Evolutionary conservation across 2,888 invertebrate genomes (phyloP).

Genomic region (Eristalinus sepulchralis): DNA sequence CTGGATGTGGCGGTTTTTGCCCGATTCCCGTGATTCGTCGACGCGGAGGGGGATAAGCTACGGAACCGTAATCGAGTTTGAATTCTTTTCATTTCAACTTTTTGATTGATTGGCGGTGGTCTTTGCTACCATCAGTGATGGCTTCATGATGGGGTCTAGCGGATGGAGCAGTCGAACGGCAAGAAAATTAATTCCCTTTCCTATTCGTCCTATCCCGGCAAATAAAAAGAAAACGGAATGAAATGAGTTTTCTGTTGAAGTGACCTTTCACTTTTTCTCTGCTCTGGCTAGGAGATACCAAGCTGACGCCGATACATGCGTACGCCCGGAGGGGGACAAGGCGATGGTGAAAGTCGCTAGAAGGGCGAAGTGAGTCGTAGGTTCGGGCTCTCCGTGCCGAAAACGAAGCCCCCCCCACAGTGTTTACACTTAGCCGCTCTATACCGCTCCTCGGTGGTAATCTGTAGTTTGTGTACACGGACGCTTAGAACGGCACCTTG

Average conservation of each 20-base stretch:
- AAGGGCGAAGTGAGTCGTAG: slow-evolving; percentile 27
- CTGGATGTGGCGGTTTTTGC: background rate
- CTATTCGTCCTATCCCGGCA: background rate
- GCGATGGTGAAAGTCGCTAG: background rate
- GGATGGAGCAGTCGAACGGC: slow-evolving; percentile 17
- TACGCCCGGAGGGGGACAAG: background rate
- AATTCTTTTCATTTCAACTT: slow-evolving; percentile 59
- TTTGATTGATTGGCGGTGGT: slow-evolving; percentile 55
- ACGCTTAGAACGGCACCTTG: background rate
- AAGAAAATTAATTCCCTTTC: slow-evolving; percentile 30
- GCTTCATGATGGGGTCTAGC: background rate
- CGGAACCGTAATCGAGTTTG: slow-evolving; percentile 47
- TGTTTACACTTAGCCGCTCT: slow-evolving; percentile 54
- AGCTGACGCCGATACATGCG: background rate
- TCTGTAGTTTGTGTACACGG: slow-evolving; percentile 16
- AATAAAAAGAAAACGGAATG: slow-evolving; percentile 39
- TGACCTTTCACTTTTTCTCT: slow-evolving; percentile 37
- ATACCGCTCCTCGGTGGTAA: slow-evolving; percentile 2
- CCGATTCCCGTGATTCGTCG: slow-evolving; percentile 15
- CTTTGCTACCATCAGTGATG: background rate
- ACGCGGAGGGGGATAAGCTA: background rate
- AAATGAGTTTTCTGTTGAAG: slow-evolving; percentile 48
- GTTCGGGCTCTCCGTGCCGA: slow-evolving; percentile 26
- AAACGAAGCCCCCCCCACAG: slow-evolving; percentile 35
- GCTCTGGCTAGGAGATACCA: background rate